Percentiles rank a stretch among this genome's conserved stretches.
phyloP scores from a whole-genome alignment of 2,797 vertebrate species.

The Pachyuromys duprasi region DNA sequence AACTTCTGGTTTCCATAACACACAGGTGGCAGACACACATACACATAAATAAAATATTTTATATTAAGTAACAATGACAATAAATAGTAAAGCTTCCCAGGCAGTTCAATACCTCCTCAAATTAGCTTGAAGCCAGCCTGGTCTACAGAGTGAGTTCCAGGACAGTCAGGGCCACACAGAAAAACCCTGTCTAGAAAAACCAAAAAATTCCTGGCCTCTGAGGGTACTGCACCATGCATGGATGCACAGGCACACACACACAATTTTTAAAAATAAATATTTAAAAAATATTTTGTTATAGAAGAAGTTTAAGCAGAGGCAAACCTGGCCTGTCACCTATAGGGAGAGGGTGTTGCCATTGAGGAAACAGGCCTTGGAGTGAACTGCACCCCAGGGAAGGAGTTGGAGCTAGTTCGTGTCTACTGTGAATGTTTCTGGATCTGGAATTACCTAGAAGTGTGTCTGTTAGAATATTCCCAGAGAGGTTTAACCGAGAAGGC shows the following conservation, averaged over 20 bases:
- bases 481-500: neutral
- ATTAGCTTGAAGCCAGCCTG: neutral
- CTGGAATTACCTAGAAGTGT: neutral
- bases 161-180: neutral
- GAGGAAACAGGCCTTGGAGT: neutral
- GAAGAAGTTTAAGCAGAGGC: neutral
- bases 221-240: no score
- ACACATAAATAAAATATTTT: neutral
- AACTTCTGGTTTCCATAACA: neutral
- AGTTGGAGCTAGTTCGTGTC: neutral
- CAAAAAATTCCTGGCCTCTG: neutral
- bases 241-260: fast-evolving
- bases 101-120: neutral
- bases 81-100: neutral
- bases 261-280: neutral
- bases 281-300: neutral
- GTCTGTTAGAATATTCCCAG: neutral
- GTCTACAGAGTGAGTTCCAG: neutral
- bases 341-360: neutral
- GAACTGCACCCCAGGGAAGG: neutral
- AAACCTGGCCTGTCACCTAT: neutral
- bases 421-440: neutral
- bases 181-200: neutral
- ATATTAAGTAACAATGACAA: neutral
- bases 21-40: neutral